These are phyloP conservation scores for Podiceps cristatus DNA, from an alignment of 2,113 vertebrate species.

Conservation along the genomic window DNA sequence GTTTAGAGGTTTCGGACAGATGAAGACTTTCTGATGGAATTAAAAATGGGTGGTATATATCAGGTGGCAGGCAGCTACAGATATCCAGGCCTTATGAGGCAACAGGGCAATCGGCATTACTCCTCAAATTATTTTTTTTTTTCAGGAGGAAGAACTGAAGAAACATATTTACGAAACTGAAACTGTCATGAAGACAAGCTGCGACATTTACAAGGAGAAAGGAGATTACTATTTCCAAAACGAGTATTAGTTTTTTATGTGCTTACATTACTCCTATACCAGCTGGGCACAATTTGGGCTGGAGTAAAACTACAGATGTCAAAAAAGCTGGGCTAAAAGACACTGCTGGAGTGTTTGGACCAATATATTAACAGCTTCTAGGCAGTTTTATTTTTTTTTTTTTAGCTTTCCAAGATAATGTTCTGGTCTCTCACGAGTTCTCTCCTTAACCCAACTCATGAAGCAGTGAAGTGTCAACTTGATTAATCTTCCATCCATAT, in stretches of 20 bases:
- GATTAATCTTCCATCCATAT: rapidly evolving
- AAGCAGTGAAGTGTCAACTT: background rate
- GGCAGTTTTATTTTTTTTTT: no score
- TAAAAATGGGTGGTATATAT: background rate
- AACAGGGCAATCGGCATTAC: background rate
- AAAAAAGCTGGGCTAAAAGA: background rate
- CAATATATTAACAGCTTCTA: background rate
- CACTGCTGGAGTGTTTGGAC: no score
- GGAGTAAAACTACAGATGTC: background rate
- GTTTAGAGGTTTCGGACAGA: background rate
- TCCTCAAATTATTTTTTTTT: background rate
- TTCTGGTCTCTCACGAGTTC: background rate
- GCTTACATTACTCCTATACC: background rate
- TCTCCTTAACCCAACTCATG: background rate
- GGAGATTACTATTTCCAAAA: conserved; percentile 47
- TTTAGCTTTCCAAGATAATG: background rate
- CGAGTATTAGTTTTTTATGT: background rate
- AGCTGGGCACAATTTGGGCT: background rate
- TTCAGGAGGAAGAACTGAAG: conserved; percentile 40
- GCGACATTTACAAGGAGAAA: conserved; percentile 22
- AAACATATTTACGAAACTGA: background rate
- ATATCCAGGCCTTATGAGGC: background rate
- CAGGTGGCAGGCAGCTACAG: background rate
- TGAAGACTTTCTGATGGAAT: background rate
- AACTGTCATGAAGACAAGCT: conserved; percentile 1